phyloP scores from a whole-genome alignment of 1,140 invertebrate species.

The Cotesia typhae region DNA sequence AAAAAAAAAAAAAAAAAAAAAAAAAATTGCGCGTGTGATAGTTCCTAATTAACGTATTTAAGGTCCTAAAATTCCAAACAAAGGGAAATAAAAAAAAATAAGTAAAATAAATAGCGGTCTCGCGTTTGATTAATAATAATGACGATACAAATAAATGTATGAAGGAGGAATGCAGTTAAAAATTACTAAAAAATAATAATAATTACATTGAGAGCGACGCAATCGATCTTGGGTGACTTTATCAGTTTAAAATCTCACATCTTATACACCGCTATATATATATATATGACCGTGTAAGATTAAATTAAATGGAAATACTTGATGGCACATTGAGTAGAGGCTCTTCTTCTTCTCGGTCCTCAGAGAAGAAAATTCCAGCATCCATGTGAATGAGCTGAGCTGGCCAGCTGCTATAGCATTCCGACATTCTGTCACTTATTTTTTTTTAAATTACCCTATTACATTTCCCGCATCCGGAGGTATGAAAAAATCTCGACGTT shows the following conservation, averaged over 20 bases:
- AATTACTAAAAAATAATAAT: conserved; percentile 22
- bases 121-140: conserved; percentile 2
- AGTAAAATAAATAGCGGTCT: too few species aligned
- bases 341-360: neutral
- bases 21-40: too few species aligned
- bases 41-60: too few species aligned
- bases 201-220: conserved; percentile 28
- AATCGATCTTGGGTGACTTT: conserved; percentile 22
- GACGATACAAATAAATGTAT: neutral
- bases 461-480: too few species aligned
- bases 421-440: conserved; percentile 56
- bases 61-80: too few species aligned
- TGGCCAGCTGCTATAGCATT: conserved; percentile 60
- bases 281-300: conserved; percentile 4
- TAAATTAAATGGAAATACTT: conserved; percentile 20
- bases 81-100: too few species aligned
- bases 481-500: too few species aligned
- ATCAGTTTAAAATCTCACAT: neutral
- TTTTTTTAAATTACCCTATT: conserved; percentile 43
- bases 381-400: conserved; percentile 63
- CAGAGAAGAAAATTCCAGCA: conserved; percentile 51
- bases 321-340: conserved; percentile 18
- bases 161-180: neutral
- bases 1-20: too few species aligned
- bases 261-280: conserved; percentile 13